These are phyloP conservation scores for Dynastes tityus DNA, from an alignment of 2,888 invertebrate species.

Conservation along the genomic window DNA sequence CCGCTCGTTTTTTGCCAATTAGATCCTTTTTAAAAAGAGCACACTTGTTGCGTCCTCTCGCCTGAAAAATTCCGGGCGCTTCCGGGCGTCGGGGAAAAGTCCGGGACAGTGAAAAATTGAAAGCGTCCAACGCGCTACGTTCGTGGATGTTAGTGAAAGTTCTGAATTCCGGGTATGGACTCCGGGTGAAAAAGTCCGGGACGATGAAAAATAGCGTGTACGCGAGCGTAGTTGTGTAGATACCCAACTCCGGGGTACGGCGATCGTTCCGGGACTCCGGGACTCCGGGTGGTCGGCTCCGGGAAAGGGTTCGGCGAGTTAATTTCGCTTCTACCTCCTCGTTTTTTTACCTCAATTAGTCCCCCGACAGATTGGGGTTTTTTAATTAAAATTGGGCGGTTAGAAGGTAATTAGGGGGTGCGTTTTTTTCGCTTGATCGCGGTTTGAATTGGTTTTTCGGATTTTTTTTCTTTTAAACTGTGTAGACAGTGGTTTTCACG, in stretches of 20 bases:
- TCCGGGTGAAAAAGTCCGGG: too few relatives aligned
- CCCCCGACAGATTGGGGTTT: slow-evolving; percentile 55
- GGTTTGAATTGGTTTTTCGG: not conserved
- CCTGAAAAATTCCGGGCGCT: slow-evolving; percentile 54
- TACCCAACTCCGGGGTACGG: too few relatives aligned
- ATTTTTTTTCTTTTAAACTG: too few relatives aligned
- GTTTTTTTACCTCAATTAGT: slow-evolving; percentile 58
- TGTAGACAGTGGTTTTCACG: too few relatives aligned
- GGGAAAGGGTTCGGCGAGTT: slow-evolving; percentile 37
- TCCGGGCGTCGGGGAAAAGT: slow-evolving; percentile 2
- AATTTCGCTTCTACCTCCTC: slow-evolving; percentile 6
- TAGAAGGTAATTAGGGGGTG: slow-evolving; percentile 59
- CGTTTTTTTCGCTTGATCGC: slow-evolving; percentile 24
- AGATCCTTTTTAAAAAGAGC: slow-evolving; percentile 54
- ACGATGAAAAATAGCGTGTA: too few relatives aligned
- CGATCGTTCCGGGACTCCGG: slow-evolving; percentile 5
- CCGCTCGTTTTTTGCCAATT: slow-evolving; percentile 47
- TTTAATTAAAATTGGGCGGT: slow-evolving; percentile 62
- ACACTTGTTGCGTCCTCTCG: slow-evolving; percentile 61
- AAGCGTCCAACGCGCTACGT: not conserved
- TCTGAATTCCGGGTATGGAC: too few relatives aligned
- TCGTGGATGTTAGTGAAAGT: too few relatives aligned
- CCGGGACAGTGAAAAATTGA: slow-evolving; percentile 37
- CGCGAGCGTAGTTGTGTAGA: too few relatives aligned
- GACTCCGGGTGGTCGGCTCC: slow-evolving; percentile 2